Base-by-base conservation (phyloP, 2,888 invertebrate genomes). In the Dasysyrphus tricinctus region DNA sequence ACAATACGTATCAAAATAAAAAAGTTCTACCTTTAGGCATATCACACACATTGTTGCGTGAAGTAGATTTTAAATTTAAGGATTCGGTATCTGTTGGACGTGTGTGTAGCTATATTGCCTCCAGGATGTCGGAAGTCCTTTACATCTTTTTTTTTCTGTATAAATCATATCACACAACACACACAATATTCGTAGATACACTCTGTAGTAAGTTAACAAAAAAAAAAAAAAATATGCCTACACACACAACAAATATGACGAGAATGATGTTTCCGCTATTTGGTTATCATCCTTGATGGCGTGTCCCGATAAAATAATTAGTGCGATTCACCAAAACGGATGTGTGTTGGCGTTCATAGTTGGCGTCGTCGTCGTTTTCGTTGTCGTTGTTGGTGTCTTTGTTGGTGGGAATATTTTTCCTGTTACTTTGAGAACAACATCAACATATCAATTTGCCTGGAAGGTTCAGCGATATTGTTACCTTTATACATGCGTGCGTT, bases 271-370 rank as follows among this genome's bases (percentile, higher is more conserved):
- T 54, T 69, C 69, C 69, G 51, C 39, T 24, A 65, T 67, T 69
- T 54, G 54, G 54, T 54, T 54, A 69, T 54, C 51, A 5, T 65
- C 47, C 54, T 49, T 57, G 70, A 61, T 57, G 59, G 37, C 19
- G 24, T 59, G 42, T 54, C 19, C 19, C 37, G 77, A 72, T 73
- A 69, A 84, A 77, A 74, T 67, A 85, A 80, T 77, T 85, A 85
- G 69, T 54, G 24, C 44, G 49, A 44, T 59, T 67, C 67, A 63
- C 57, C 63, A 9, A 19, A 44, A 51, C 44, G 77, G 44, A 61
- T 49, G 47, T 39, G 47, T 39, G 34, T 39, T 39, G 65, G 47
- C 32, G 47, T 47, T 57, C 6, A 19, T 34, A 16, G 42, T 42
- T 5, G 14, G 14, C 42, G 14, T 39, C 12, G n/a, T 39, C 7